These are phyloP conservation scores for Gastrophysa polygoni DNA, from an alignment of 2,888 invertebrate genomes.

Conservation along the genomic window DNA sequence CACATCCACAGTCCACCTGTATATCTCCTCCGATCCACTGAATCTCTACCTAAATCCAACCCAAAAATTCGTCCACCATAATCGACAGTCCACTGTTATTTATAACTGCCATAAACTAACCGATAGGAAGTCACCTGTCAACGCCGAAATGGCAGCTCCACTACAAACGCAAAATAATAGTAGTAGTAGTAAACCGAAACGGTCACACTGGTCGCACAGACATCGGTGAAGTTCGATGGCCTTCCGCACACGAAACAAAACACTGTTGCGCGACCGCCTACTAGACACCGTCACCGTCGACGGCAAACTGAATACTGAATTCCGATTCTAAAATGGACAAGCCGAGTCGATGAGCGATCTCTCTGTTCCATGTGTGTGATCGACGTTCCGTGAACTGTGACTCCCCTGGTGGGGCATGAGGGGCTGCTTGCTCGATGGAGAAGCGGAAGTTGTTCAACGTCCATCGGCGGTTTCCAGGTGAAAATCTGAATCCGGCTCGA, in stretches of 20 bases:
- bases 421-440: neutral
- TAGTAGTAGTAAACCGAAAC: constrained; percentile 22
- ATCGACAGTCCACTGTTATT: constrained; percentile 11
- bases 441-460: neutral
- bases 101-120: constrained; percentile 3
- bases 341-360: constrained; percentile 21
- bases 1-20: constrained; percentile 36
- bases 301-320: neutral
- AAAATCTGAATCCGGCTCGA: constrained; percentile 1
- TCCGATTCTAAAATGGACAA: constrained; percentile 17
- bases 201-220: constrained; percentile 20
- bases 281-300: constrained; percentile 1
- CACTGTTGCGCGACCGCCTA: constrained; percentile 9
- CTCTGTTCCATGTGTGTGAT: constrained; percentile 1
- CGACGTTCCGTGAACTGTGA: constrained; percentile 2
- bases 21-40: constrained; percentile 16
- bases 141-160: constrained; percentile 1
- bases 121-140: constrained; percentile 5
- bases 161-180: neutral
- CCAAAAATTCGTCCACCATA: constrained; percentile 18
- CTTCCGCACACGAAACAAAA: constrained; percentile 19
- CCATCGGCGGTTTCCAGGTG: neutral
- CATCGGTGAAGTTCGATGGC: constrained; percentile 32
- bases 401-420: constrained; percentile 16
- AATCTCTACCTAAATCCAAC: constrained; percentile 29